Evolutionary conservation across 2,797 vertebrate species (phyloP).

Genomic region (Spheniscus humboldti): DNA sequence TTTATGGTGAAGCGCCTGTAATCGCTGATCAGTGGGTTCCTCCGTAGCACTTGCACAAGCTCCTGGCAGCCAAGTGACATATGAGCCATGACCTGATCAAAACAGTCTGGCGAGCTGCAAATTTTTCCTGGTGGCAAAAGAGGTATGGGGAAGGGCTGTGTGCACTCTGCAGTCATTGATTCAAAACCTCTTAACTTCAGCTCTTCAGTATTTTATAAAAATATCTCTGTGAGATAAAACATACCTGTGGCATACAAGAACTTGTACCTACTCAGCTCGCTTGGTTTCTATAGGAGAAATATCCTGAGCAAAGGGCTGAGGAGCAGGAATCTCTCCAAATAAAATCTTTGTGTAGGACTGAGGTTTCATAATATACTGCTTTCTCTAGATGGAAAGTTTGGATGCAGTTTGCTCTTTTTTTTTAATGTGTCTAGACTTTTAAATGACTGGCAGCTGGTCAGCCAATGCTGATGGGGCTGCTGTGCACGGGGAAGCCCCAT

Average conservation of each 20-base stretch:
- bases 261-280: not conserved
- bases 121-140: not conserved
- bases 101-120: not conserved
- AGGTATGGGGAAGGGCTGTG: not conserved
- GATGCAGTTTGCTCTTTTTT: not conserved
- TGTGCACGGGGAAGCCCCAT: fast-evolving
- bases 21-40: not conserved
- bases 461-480: not conserved
- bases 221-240: not conserved
- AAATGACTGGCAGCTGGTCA: not conserved
- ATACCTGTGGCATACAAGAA: not conserved
- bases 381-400: not conserved
- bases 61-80: fast-evolving
- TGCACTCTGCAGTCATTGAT: not conserved
- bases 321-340: not conserved
- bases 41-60: not conserved
- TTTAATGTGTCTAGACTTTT: not conserved
- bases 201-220: not conserved
- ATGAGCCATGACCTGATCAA: not conserved
- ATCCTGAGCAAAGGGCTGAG: not conserved
- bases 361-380: not conserved
- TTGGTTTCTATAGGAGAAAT: not conserved
- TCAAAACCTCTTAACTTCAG: not conserved
- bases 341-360: not conserved
- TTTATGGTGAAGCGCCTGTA: not conserved